A percentile compares a stretch with the other conserved stretches of the same genome.
Conservation (phyloP, 2,113 vertebrate species). For the Puntigrus tetrazona region DNA sequence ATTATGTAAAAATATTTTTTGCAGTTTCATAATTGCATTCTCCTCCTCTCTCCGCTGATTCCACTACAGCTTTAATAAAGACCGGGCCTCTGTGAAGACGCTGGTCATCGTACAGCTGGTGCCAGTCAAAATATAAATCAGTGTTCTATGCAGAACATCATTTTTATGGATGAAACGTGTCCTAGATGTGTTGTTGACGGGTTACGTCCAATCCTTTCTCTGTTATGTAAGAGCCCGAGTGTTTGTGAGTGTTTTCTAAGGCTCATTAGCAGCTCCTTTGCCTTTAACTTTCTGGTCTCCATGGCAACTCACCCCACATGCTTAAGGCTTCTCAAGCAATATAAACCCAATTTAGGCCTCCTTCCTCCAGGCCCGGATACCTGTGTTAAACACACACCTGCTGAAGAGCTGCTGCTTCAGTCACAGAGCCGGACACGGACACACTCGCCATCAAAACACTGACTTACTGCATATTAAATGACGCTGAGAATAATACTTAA, state of each 20-base stretch:
- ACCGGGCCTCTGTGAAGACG: neutral
- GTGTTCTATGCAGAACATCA: neutral
- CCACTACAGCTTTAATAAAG: neutral
- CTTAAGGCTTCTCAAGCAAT: slow-evolving; percentile 33
- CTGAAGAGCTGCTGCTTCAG: neutral
- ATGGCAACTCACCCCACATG: slow-evolving; percentile 32
- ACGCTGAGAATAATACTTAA: neutral
- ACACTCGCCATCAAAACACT: neutral
- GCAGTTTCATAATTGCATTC: too few species aligned
- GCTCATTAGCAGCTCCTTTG: slow-evolving; percentile 26
- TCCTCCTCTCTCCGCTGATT: neutral
- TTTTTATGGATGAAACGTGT: neutral
- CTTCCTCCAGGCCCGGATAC: neutral
- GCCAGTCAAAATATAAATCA: neutral
- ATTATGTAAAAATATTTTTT: neutral
- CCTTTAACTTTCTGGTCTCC: slow-evolving; percentile 30
- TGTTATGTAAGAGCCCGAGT: neutral
- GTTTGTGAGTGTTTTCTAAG: neutral
- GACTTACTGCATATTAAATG: neutral
- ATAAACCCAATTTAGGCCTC: slow-evolving; percentile 9
- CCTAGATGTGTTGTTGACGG: neutral
- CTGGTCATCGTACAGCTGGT: neutral
- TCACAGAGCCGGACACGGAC: neutral
- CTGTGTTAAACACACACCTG: slow-evolving; percentile 10
- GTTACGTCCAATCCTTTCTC: neutral